Conservation (phyloP, 2,113 vertebrate genomes). For the Heliornis fulica region DNA sequence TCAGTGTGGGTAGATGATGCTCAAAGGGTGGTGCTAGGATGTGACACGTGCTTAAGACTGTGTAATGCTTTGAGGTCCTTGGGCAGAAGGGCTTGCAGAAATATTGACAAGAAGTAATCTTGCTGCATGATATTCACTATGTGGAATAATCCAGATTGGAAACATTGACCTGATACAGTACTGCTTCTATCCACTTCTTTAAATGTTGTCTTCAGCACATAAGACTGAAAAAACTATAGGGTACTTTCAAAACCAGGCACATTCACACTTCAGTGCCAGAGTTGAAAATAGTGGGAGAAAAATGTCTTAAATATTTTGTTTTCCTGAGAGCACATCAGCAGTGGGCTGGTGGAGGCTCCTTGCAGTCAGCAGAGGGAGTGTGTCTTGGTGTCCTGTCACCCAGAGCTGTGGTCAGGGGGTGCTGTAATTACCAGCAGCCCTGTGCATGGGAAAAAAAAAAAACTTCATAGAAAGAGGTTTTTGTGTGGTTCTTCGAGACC, state of each 20-base stretch:
- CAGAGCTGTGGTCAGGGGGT: neutral
- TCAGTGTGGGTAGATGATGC: fast-evolving
- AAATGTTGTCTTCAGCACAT: neutral
- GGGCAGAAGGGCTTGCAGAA: neutral
- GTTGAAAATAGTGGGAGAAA: neutral
- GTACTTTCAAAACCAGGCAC: neutral
- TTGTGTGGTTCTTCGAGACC: neutral
- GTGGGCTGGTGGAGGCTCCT: neutral
- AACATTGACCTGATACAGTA: neutral
- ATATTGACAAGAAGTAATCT: neutral
- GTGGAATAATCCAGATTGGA: neutral
- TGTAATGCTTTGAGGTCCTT: neutral
- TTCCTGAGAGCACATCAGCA: neutral
- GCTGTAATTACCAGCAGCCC: neutral
- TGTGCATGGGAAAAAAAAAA: neutral
- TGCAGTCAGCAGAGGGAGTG: neutral
- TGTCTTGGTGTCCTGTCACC: neutral
- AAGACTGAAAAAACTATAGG: neutral
- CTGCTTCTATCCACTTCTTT: neutral
- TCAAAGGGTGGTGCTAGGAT: neutral
- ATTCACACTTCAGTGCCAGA: neutral
- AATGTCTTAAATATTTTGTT: neutral
- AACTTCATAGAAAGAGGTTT: neutral
- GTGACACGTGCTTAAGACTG: fast-evolving
- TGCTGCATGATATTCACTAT: too few relatives aligned